phyloP scores from a whole-genome alignment of 1,140 invertebrate species.

The Micrasema minimum region DNA sequence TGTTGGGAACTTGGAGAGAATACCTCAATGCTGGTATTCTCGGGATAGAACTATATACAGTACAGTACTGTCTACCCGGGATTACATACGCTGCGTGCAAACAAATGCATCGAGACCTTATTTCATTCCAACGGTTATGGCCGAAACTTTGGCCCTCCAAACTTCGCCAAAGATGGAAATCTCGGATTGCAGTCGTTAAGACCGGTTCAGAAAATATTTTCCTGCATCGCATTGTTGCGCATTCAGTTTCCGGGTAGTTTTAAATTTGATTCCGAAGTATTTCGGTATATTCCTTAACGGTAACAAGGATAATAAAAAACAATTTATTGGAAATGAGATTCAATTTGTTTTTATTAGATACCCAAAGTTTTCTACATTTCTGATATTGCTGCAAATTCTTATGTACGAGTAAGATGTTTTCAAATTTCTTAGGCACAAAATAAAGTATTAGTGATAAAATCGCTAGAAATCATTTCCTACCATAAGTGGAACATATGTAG shows the following conservation, averaged over 20 bases:
- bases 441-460: conserved; percentile 12
- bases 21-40: not conserved
- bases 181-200: conserved; percentile 31
- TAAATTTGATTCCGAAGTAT: no score
- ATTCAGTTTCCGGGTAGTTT: not conserved
- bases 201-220: conserved; percentile 16
- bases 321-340: no score
- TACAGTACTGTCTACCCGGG: not conserved
- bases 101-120: conserved; percentile 37
- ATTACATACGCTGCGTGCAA: conserved; percentile 11
- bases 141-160: conserved; percentile 38
- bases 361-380: not conserved
- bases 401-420: no score
- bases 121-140: conserved; percentile 43
- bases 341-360: no score
- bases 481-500: conserved; percentile 13
- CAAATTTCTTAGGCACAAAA: no score
- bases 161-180: conserved; percentile 39
- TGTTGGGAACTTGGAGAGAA: not conserved
- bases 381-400: no score
- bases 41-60: no score
- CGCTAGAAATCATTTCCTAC: conserved; percentile 20
- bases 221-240: not conserved
- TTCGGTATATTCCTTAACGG: no score
- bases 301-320: no score